Base-by-base conservation (phyloP, 2,888 invertebrate species). In the Silvanus unidentatus region DNA sequence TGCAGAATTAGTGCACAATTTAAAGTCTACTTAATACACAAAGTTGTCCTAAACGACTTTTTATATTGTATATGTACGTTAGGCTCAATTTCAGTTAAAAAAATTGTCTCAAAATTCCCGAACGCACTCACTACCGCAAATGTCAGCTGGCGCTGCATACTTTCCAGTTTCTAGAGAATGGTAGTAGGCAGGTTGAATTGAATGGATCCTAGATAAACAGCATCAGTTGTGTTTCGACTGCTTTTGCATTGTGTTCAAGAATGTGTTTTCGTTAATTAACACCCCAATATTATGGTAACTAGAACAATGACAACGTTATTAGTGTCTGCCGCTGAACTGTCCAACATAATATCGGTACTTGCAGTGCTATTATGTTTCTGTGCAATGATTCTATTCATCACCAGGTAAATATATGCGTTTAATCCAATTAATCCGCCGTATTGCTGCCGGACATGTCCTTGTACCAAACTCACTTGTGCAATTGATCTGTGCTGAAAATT, bases 271-370 rank as follows among this genome's bases (percentile, higher is more conserved):
- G 42, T 53, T 48, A 43, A 42, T 39, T 45, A 41, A 49, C 44
- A 48, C 12, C 13, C 28, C 43, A 49, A 60, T 50, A 53, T 55
- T 60, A 58, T 49, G 45, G 50, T 53, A 48, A 45, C 48, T 32
- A 49, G 46, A 47, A 75, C 73, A 59, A 71, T 79, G 75, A 77
- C 77, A 62, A 76, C 78, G 56, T 77, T 79, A 73, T 69, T 79
- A 55, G 75, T 85, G 57, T 84, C 84, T 52, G 77, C 84, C 66
- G 82, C 83, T 50, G 86, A 86, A 71, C 75, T 86, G 71, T 81
- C 84, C 60, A 86, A 84, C 73, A 82, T 86, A 69, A 80, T 85
- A 72, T 84, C 84, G 59, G 84, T 85, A 70, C 77, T 84, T 55
- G 83, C 82, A 39, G 82, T 85, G 50, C 73, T 85, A 47, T 76